Base-by-base conservation (phyloP, 2,888 invertebrate species). In the Dynastes grantii region DNA sequence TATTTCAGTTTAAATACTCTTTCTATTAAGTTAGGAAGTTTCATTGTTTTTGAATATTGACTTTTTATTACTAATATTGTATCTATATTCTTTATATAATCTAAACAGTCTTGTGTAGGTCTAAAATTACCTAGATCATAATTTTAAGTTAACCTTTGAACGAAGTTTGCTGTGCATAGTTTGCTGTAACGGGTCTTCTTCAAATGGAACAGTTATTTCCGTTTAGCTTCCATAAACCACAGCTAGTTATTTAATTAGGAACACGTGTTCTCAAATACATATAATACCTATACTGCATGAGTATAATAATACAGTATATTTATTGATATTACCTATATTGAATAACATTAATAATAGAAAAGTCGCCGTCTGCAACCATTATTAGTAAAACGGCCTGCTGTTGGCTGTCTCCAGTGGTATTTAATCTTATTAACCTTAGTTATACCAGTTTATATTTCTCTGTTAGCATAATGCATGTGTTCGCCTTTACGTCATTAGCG, bases 381-480 rank as follows among this genome's bases (percentile, higher is more conserved):
- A 32, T 27, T 63, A 29, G 29, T 29, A 63, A 63, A 63, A 51
- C 49, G 27, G 51, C 68, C 51, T 27, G 51, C 51, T 68, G 63
- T 63, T 63, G 68, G 55, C 22, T 75, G 40, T 61, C 61, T 45
- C 61, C 61, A 45, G 51, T 63, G 64, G 49, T 53, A 78, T 73
- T 78, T 78, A 78, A 78, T 53, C 78, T 64, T 78, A 78, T 78
- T 78, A 78, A 78, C 78, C 78, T 73, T 64, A 58, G 55, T 77
- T 77, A 55, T 67, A 77, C 58, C 27, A 73, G 64, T 73, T 78
- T 61, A 75, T 61, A 45, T 75, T 63, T 75, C 61, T 61, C 29
- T 75, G 55, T 37, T 32, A 29, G 22, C 27, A 58, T 40, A 32
- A 11, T n/a, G 61, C 61, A 37, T 73, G 45, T 75, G 73, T 63